These are phyloP conservation scores for Peribatodes rhomboidaria DNA, from an alignment of 2,888 invertebrate genomes.

Conservation along the genomic window DNA sequence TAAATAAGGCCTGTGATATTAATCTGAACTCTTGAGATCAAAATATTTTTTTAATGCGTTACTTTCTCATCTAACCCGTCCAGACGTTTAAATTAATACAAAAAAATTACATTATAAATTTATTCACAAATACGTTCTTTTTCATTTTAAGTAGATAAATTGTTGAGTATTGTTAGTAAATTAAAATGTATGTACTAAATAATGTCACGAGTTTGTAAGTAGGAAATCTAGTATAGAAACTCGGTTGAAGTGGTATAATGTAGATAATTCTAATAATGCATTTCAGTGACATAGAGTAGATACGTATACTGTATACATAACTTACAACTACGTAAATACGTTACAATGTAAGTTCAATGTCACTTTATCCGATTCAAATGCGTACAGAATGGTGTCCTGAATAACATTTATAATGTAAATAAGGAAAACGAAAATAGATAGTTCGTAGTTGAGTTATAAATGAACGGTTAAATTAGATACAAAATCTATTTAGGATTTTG, in stretches of 20 bases:
- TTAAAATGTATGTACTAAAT: no score
- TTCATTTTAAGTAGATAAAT: no score
- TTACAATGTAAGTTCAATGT: constrained; percentile 19
- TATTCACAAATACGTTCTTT: no score
- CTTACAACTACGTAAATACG: constrained; percentile 14
- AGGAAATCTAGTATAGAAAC: neutral
- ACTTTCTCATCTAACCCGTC: no score
- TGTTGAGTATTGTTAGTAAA: no score
- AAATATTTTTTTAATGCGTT: no score
- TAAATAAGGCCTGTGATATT: no score
- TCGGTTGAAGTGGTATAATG: neutral
- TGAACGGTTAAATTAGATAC: neutral
- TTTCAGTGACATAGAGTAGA: neutral
- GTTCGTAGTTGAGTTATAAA: neutral
- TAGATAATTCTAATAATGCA: neutral
- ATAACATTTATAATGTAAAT: constrained; percentile 7
- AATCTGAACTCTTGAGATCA: no score
- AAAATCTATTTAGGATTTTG: neutral
- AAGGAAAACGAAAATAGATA: constrained; percentile 6
- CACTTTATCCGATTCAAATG: constrained; percentile 8
- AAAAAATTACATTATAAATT: no score
- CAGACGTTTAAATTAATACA: no score
- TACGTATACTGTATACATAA: neutral
- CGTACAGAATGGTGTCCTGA: neutral
- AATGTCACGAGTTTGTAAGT: no score